These are phyloP conservation scores for Laspeyria flexula DNA, from an alignment of 2,888 invertebrate species.

Conservation along the genomic window DNA sequence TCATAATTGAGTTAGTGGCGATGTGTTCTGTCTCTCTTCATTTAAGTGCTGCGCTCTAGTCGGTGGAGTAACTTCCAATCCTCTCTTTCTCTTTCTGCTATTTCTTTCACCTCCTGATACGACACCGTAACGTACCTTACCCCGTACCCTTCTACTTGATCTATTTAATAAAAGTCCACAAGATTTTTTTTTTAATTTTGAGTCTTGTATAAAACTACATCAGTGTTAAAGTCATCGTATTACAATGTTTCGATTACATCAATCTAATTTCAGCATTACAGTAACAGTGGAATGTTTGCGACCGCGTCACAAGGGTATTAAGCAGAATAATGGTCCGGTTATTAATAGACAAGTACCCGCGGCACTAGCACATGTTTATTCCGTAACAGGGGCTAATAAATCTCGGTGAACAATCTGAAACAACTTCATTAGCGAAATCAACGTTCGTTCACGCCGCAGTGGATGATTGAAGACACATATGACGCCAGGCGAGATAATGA, in stretches of 20 bases:
- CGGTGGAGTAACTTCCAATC: too few species aligned
- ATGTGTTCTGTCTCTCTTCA: too few species aligned
- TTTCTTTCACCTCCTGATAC: too few species aligned
- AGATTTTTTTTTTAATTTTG: too few species aligned
- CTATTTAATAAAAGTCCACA: too few species aligned
- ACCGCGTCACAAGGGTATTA: slow-evolving; percentile 67
- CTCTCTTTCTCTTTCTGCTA: too few species aligned
- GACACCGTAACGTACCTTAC: too few species aligned
- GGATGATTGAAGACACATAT: slow-evolving; percentile 59
- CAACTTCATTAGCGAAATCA: slow-evolving; percentile 79
- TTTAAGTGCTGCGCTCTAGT: too few species aligned
- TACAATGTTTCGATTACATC: slow-evolving; percentile 41
- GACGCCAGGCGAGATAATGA: slow-evolving; percentile 48
- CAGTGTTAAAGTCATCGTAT: slow-evolving; percentile 9
- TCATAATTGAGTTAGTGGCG: too few species aligned
- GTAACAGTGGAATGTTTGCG: slow-evolving; percentile 62
- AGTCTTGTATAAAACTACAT: too few species aligned
- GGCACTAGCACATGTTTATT: slow-evolving; percentile 72
- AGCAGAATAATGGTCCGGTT: slow-evolving; percentile 70
- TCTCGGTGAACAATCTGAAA: slow-evolving; percentile 71
- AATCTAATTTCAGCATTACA: slow-evolving; percentile 60
- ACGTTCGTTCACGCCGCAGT: slow-evolving; percentile 53
- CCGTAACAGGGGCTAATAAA: slow-evolving; percentile 72
- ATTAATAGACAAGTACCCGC: slow-evolving; percentile 74
- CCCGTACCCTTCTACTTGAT: too few species aligned